Base-by-base conservation (phyloP, 2,888 invertebrate genomes). In the Drosophila villosipedis region DNA sequence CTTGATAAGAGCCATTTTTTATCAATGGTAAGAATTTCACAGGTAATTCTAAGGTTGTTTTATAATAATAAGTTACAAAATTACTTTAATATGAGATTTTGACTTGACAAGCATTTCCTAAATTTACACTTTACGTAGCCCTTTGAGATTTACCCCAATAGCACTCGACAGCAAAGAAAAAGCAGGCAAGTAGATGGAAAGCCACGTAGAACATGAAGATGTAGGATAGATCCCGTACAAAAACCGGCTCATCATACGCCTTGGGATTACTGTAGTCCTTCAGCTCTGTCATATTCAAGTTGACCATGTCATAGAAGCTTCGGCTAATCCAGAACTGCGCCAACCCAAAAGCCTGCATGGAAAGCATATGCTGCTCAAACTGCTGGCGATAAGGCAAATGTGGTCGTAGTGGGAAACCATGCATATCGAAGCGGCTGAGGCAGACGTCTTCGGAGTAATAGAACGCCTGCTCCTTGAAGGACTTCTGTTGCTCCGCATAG, bases 361-460 rank as follows among this genome's bases (percentile, higher is more conserved):
- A 30, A 31, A 65, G 62, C 4, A 83, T 65, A n/a, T 86, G 87
- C 49, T 67, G 55, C 6, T 87, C 77, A 53, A 86, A 75, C 50
- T 80, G 68, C 5, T 79, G 70, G 4, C 82, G 77, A 52, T 84
- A 87, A 5, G 86, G 86, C 59, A 87, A 30, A 16, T 52, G 31
- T 0, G 31, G 57, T 0, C 88, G 77, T 0, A 84, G 0, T 0
- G 84, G 84, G 2, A 86, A 3, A 28, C 60, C 53, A 4, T 75
- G 41, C 5, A 72, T 41, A 7, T 66, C 2, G 10, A 69, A 67
- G 1, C 37, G 57, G 2, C 59, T 55, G 2, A 85, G 10, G 47
- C 84, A 84, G 4, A 84, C 7, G 5, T 78, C 76, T 0, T 78
- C 28, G 9, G 78, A 67, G 31, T 65, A 88, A 41, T 76, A 89